Evolutionary conservation across 2,888 invertebrate genomes (phyloP), one percentile per base, ranked within the genome.

Genomic region (Lasius platythorax): DNA sequence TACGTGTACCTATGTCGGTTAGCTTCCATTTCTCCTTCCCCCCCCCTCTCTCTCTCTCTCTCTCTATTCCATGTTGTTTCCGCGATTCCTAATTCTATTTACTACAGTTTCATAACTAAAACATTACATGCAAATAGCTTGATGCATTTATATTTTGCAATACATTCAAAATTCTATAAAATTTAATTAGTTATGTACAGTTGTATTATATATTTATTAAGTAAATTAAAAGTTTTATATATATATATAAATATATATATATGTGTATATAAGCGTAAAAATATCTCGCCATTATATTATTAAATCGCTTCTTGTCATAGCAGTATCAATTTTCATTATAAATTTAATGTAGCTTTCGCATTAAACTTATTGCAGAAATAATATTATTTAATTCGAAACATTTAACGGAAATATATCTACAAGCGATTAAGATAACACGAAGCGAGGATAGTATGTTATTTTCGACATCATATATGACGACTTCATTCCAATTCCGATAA

Each of bases 61-160:
- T 50, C 83, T 87, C 88, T 67, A 67, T 67, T 64, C 64, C 67
- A 50, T 73, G 68, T 72, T 66, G 86, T 85, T 86, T 74, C 87
- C 79, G 81, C 83, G 72, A 86, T 87, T 87, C 75, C 87, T 87
- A 86, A 88, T 87, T 87, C 76, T 83, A 75, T 79, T 85, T 82
- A 81, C 79, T 33, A 64, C 50, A 75, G 63, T 82, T 79, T 79
- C 66, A 46, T 58, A 70, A 68, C 84, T 85, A 85, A 85, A 85
- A 89, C 72, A 82, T 85, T 82, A 73, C 79, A 72, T 84, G 82
- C 68, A 88, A 88, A 89, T 88, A 84, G 61, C 76, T 87, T 66
- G 83, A 87, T 74, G 74, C 75, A 84, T 46, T 79, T 61, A 53
- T 53, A 53, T 18, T 56, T 82, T n/a, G 74, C 6, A 40, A 53